Conservation (phyloP, 1,140 invertebrate species). For the Drosophila kurseongensis region DNA sequence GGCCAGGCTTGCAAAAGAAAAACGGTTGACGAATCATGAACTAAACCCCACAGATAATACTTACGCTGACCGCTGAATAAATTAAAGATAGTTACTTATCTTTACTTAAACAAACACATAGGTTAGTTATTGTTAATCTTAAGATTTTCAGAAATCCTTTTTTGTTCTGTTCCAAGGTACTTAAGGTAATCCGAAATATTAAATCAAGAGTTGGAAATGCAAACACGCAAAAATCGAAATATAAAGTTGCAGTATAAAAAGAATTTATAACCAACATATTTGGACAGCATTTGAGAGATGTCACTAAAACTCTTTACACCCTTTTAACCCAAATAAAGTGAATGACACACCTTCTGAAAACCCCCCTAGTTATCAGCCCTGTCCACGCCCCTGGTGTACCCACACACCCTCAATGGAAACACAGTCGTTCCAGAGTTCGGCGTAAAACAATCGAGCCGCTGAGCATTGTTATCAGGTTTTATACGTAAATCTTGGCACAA, state of each 20-base stretch:
- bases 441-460: slow-evolving; percentile 41
- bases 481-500: slow-evolving; percentile 59
- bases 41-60: not conserved
- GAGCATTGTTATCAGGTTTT: slow-evolving; percentile 39
- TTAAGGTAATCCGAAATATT: too few species aligned
- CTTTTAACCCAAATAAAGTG: slow-evolving; percentile 3
- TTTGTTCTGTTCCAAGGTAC: too few species aligned
- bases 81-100: slow-evolving; percentile 5
- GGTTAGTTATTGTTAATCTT: not conserved
- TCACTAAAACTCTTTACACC: not conserved
- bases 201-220: too few species aligned
- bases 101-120: not conserved
- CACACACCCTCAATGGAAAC: slow-evolving; percentile 4
- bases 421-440: slow-evolving; percentile 24
- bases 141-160: not conserved
- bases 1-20: slow-evolving; percentile 9
- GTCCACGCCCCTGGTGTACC: slow-evolving; percentile 18
- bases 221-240: too few species aligned
- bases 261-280: too few species aligned
- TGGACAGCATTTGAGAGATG: too few species aligned
- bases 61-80: not conserved
- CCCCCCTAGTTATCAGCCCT: not conserved
- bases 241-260: too few species aligned
- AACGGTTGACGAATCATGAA: slow-evolving; percentile 11
- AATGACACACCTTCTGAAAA: not conserved